phyloP scores from a whole-genome alignment of 2,888 invertebrate genomes.

The Nephrotoma appendiculata region DNA sequence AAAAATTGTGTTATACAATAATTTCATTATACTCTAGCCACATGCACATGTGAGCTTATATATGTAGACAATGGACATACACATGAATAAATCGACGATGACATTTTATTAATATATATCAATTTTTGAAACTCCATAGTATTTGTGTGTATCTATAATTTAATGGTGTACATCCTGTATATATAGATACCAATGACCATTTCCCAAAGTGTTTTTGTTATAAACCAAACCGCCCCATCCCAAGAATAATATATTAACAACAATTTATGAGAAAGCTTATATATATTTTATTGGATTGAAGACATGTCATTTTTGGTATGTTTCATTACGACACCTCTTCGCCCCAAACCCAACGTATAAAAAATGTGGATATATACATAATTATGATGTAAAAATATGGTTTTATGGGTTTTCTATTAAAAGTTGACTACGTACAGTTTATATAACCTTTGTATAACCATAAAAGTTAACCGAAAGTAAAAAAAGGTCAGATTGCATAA shows the following conservation, averaged over 20 bases:
- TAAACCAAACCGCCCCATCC: not conserved
- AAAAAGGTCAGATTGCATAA: not conserved
- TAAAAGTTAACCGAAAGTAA: not conserved
- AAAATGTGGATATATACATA: not conserved
- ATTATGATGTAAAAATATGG: not conserved
- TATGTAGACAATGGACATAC: not conserved
- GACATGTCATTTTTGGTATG: not conserved
- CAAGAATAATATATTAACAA: too few species aligned
- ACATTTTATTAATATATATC: not conserved
- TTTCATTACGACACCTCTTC: not conserved
- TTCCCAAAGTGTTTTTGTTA: not conserved
- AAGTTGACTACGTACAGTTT: not conserved
- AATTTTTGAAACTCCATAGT: not conserved
- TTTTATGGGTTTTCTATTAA: not conserved
- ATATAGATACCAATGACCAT: not conserved
- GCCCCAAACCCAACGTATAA: not conserved
- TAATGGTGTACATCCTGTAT: not conserved
- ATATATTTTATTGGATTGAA: not conserved
- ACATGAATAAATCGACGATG: not conserved
- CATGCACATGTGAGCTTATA: not conserved
- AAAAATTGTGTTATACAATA: not conserved
- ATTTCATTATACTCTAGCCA: not conserved
- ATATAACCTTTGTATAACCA: not conserved
- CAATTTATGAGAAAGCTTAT: not conserved
- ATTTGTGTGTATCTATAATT: not conserved